A percentile compares a stretch with the other conserved stretches of the same genome.
Conservation (phyloP, 2,113 vertebrate species). For the Lynx canadensis region DNA sequence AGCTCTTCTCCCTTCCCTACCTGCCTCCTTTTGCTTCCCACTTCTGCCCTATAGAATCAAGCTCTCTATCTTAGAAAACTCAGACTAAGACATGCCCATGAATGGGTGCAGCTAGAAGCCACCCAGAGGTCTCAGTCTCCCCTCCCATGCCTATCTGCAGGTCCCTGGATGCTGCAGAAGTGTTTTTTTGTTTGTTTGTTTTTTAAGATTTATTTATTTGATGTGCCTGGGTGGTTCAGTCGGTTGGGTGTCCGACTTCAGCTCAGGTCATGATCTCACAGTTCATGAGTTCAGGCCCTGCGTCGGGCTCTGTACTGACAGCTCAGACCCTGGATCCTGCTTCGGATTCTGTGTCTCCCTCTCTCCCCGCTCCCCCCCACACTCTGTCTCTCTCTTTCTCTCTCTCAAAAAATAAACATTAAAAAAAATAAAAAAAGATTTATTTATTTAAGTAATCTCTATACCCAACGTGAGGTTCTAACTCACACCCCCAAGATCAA, state of each 20-base stretch:
- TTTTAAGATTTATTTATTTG: background rate
- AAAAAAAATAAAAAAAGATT: too few relatives aligned
- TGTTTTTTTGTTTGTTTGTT: background rate
- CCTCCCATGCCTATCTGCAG: background rate
- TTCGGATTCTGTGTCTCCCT: too few relatives aligned
- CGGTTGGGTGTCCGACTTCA: too few relatives aligned
- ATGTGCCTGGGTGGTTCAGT: too few relatives aligned
- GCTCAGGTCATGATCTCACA: too few relatives aligned
- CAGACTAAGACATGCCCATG: background rate
- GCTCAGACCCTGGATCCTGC: too few relatives aligned
- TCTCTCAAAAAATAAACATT: too few relatives aligned
- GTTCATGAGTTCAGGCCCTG: too few relatives aligned
- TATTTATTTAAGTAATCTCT: background rate
- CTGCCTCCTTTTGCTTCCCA: background rate
- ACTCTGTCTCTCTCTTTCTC: too few relatives aligned
- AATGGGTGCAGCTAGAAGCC: background rate
- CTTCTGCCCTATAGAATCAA: background rate
- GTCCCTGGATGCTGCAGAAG: background rate
- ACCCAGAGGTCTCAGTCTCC: background rate
- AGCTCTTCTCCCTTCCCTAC: background rate
- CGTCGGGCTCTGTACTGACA: too few relatives aligned
- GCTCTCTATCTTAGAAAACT: background rate
- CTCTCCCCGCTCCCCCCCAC: too few relatives aligned
- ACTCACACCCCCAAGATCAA: background rate
- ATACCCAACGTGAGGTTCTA: background rate